Evolutionary conservation across 23 tunicate genomes (phyloP).

Genomic region (Diplosoma virens): DNA sequence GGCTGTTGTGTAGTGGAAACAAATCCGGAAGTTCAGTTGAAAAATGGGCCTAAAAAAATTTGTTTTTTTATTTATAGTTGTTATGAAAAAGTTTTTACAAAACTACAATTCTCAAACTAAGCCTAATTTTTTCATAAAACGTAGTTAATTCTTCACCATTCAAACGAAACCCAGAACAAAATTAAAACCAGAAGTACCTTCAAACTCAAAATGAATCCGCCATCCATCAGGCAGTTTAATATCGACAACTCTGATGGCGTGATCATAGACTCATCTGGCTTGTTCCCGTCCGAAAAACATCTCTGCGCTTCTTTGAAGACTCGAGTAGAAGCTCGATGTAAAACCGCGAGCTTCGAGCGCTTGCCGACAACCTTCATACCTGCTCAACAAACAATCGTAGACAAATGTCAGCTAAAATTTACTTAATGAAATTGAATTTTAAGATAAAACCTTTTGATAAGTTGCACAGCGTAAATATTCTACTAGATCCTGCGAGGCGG

Average conservation of each 20-base stretch:
- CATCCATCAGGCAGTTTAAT: constrained; percentile 85
- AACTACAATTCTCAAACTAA: too few species aligned
- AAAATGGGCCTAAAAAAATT: constrained; percentile 75
- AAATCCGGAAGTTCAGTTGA: constrained; percentile 69
- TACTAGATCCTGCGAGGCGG: too few species aligned
- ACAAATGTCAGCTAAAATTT: too few species aligned
- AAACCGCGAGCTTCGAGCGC: constrained; percentile 51
- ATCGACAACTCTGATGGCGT: constrained; percentile 79
- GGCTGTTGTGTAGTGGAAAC: constrained; percentile 41
- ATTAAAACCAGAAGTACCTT: constrained; percentile 46
- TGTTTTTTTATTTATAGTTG: too few species aligned
- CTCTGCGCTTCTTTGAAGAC: constrained; percentile 59
- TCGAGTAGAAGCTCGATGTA: constrained; percentile 54
- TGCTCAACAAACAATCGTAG: neutral
- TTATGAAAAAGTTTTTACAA: too few species aligned
- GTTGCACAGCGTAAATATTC: too few species aligned
- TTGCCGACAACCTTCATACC: constrained; percentile 55
- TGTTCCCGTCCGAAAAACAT: constrained; percentile 28
- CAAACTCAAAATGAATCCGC: constrained; percentile 75
- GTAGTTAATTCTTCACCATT: too few species aligned
- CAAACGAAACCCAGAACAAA: too few species aligned
- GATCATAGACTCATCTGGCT: constrained; percentile 66
- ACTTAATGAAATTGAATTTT: too few species aligned
- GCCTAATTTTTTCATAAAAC: too few species aligned
- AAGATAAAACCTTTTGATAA: too few species aligned